Conservation (phyloP, 2,888 invertebrate genomes). For the Lucinisca nassula region DNA sequence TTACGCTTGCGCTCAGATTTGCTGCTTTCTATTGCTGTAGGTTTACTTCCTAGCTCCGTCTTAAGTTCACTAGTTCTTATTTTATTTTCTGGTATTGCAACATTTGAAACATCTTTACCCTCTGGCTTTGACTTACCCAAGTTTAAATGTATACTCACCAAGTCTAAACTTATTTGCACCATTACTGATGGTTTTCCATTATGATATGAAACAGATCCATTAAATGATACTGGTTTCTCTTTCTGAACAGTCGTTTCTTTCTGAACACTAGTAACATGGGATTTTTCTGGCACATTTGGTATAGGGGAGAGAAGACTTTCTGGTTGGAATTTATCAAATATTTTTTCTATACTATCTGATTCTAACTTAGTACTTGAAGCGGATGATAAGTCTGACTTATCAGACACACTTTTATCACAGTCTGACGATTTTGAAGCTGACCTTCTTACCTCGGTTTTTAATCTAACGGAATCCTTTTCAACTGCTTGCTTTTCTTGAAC, state of each 20-base stretch:
- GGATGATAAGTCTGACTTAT: slow-evolving; percentile 37
- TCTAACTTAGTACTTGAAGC: slow-evolving; percentile 23
- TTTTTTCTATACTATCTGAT: slow-evolving; percentile 47
- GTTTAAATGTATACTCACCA: slow-evolving; percentile 43
- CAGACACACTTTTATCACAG: slow-evolving; percentile 35
- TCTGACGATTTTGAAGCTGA: slow-evolving; percentile 26
- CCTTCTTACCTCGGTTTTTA: slow-evolving; percentile 62
- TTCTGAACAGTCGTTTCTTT: background rate
- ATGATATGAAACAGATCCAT: slow-evolving; percentile 50
- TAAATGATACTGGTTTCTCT: slow-evolving; percentile 40
- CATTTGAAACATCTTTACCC: slow-evolving; percentile 22
- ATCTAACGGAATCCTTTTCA: slow-evolving; percentile 61
- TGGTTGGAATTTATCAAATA: slow-evolving; percentile 51
- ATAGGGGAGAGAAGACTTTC: slow-evolving; percentile 61
- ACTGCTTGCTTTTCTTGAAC: slow-evolving; percentile 59
- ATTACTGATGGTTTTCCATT: slow-evolving; percentile 67
- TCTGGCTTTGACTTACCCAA: slow-evolving; percentile 27
- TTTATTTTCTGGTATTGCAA: slow-evolving; percentile 43
- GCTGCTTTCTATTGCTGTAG: slow-evolving; percentile 11
- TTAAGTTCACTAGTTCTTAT: slow-evolving; percentile 26
- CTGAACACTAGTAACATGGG: background rate
- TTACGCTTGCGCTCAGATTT: background rate
- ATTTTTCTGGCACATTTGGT: slow-evolving; percentile 43
- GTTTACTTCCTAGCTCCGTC: background rate
- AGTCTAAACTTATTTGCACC: slow-evolving; percentile 65